Evolutionary conservation across 2,888 invertebrate genomes (phyloP), one percentile per base, ranked within the genome.

Genomic region (Tenthredo distinguenda): DNA sequence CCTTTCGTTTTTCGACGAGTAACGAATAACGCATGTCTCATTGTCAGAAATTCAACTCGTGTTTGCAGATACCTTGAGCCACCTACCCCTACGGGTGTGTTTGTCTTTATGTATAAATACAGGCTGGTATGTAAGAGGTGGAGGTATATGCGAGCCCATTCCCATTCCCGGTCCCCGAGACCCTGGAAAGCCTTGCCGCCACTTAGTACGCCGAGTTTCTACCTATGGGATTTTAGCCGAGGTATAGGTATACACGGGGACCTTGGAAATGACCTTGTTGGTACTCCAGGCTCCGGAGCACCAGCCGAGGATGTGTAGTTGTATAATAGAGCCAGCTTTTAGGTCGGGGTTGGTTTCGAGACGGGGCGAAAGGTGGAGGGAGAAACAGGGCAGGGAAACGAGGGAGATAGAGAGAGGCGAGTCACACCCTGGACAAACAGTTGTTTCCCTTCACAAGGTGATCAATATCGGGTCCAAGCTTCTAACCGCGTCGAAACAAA

Each of bases 391-490:
- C 18, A 15, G 15, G 1, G 5, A 6, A 5, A n/a, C 18, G 10
- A 12, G 47, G n/a, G 26, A 15, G 34, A 55, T 26, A 34, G 50
- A 55, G 31, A 55, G 76, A 77, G 77, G 31, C 15, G 2, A 77
- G 77, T 77, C 77, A 55, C 77, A 77, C 77, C 77, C 77, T 77
- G 55, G 15, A 77, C 77, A 77, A 55, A 55, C 77, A 55, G 26
- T 77, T 34, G 77, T 55, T n/a, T 31, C 7, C 50, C 55, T 77
- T 77, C 55, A 31, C 77, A 26, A n/a, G 31, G 77, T 77, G 77
- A 77, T 77, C 77, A 77, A 77, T 77, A 77, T 77, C 34, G 26
- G 21, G 47, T 1, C 47, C 47, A 15, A 76, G 31, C 15, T 76
- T 50, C 76, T 4, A 47, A 76, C 76, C 43, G 50, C 47, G 1